phyloP scores from a whole-genome alignment of 1,140 invertebrate species.

The Lutraria rhynchaena region DNA sequence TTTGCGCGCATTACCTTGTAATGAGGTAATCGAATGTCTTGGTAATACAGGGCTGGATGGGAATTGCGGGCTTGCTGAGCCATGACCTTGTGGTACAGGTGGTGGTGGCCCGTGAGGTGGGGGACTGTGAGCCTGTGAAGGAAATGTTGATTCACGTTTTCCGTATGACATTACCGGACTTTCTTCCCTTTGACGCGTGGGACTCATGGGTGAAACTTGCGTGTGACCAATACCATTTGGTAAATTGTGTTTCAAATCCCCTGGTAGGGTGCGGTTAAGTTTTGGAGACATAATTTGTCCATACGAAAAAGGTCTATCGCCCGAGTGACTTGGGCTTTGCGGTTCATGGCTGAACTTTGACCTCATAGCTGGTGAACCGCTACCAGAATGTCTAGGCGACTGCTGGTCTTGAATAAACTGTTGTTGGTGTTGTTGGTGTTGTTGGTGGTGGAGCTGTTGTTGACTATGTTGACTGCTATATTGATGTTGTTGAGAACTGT shows the following conservation, averaged over 20 bases:
- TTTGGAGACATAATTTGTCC: constrained; percentile 31
- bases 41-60: constrained; percentile 37
- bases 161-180: constrained; percentile 53
- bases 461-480: background rate
- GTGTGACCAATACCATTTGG: background rate
- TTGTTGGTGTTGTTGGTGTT: background rate
- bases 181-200: constrained; percentile 7
- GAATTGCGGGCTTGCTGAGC: constrained; percentile 18
- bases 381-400: constrained; percentile 38
- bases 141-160: constrained; percentile 54
- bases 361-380: constrained; percentile 16
- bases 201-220: no score
- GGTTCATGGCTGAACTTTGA: constrained; percentile 37
- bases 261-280: background rate
- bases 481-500: no score
- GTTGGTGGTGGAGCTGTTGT: background rate
- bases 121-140: constrained; percentile 42
- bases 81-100: constrained; percentile 14
- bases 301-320: constrained; percentile 49
- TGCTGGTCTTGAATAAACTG: background rate
- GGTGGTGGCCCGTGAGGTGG: constrained; percentile 47
- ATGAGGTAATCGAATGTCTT: constrained; percentile 21
- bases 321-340: constrained; percentile 9
- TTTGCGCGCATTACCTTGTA: background rate
- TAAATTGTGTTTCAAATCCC: background rate